These are phyloP conservation scores for Lordiphosa stackelbergi DNA, from an alignment of 1,140 invertebrate species.

Conservation along the genomic window DNA sequence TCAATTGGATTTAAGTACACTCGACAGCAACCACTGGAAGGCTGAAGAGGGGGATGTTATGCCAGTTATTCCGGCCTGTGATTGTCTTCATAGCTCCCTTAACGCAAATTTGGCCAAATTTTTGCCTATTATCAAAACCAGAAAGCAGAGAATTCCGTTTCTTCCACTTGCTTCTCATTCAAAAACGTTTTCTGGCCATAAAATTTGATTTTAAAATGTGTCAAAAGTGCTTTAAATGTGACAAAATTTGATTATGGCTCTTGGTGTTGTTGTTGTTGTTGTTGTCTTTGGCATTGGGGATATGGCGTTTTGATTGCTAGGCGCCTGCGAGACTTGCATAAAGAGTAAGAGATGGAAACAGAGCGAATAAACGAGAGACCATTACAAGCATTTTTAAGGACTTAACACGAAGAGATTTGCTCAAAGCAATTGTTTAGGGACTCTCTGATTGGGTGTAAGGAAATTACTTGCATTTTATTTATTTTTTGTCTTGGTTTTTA, in stretches of 20 bases:
- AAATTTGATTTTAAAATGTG: constrained; percentile 71
- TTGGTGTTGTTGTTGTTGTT: constrained; percentile 10
- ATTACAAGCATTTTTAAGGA: constrained; percentile 21
- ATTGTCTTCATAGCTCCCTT: constrained; percentile 65
- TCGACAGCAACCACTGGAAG: constrained; percentile 48
- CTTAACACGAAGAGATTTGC: constrained; percentile 4
- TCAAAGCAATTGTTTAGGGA: neutral
- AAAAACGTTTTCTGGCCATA: constrained; percentile 46
- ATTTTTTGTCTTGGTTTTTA: too few species aligned
- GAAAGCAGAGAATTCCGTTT: constrained; percentile 14
- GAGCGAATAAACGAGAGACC: too few species aligned
- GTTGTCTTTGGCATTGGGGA: constrained; percentile 12
- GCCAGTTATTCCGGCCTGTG: constrained; percentile 17
- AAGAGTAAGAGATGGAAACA: constrained; percentile 16
- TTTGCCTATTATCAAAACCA: constrained; percentile 57
- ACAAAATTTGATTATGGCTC: constrained; percentile 53
- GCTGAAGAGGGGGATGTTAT: constrained; percentile 6
- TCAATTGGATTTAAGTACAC: constrained; percentile 73
- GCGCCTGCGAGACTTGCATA: constrained; percentile 28
- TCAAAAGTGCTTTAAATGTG: constrained; percentile 69
- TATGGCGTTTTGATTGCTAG: constrained; percentile 48
- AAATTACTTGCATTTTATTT: constrained; percentile 14
- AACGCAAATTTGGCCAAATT: constrained; percentile 62
- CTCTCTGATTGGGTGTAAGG: constrained; percentile 1
- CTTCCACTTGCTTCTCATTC: constrained; percentile 27